Base-by-base conservation (phyloP, 1,140 invertebrate genomes). In the Solenopsis fugax region DNA sequence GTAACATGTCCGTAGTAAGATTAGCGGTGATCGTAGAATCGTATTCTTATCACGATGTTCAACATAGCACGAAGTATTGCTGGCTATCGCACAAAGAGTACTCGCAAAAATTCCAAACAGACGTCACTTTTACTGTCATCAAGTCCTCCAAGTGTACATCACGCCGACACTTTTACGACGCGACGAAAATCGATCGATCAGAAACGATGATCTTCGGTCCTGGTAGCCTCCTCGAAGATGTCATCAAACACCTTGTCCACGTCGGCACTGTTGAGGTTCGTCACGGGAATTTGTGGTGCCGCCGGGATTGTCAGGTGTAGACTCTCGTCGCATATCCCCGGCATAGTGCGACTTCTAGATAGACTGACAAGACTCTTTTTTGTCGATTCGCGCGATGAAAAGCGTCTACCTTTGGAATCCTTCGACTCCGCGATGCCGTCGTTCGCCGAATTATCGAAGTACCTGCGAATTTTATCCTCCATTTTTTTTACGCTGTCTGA, bases 391-490 rank as follows among this genome's bases (percentile, higher is more conserved):
- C 52, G 78, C 41, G 80, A 84, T 12, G 80, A 18, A 89, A 91
- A 75, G 24, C 92, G 85, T 12, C 92, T 91, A 50, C 85, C 89
- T 16, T 89, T 93, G 12, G 75, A 0, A 2, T 92, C 86, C 18
- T 89, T 90, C 4, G 75, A 75, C 18, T 93, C 90, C 1, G 86
- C 58, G 4, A 86, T 58, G 7, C 12, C n/a, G 0, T 90, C 89
- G 21, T 45, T 45, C 4, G 29, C 77, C 18, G 93, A 81, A 18
- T 90, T 93, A n/a, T 92, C 85, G 18, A 98, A 97, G 92, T 98
- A 98, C n/a, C 97, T 97, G 80, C 97, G 97, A 58, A 98, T 97
- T 5, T 97, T 97, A 52, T 96, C 96, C 90, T 97, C 96, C 95
- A 98, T 98, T 48, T 97, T 96, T 12, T 96, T 95, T 10, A 98